These are phyloP conservation scores for Ochropacha duplaris DNA, from an alignment of 2,888 invertebrate genomes.

Conservation along the genomic window DNA sequence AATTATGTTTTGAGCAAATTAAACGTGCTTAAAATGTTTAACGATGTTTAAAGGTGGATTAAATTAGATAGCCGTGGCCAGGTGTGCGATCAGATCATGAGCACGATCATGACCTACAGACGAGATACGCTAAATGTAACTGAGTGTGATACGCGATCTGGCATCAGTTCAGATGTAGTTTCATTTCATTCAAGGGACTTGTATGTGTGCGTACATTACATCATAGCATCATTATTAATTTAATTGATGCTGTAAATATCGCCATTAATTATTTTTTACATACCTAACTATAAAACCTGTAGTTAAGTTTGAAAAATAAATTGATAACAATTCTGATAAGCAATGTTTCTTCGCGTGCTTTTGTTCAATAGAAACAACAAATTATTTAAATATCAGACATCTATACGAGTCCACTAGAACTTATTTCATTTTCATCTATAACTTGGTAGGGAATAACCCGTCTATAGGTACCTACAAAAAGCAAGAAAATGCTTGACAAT, in stretches of 20 bases:
- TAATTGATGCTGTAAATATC: neutral
- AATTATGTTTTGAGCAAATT: conserved; percentile 19
- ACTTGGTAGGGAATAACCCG: too few species aligned
- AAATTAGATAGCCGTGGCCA: conserved; percentile 33
- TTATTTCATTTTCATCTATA: too few species aligned
- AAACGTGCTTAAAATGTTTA: conserved; percentile 10
- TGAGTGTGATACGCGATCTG: conserved; percentile 59
- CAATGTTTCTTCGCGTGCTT: neutral
- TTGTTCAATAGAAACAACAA: neutral
- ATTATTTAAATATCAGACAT: neutral
- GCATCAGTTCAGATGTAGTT: conserved; percentile 63
- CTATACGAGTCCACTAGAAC: too few species aligned
- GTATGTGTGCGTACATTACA: conserved; percentile 39
- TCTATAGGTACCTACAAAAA: too few species aligned
- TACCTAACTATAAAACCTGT: neutral
- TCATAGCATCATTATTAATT: conserved; percentile 12
- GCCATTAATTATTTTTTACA: too few species aligned
- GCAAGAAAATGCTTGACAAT: too few species aligned
- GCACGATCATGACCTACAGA: conserved; percentile 72
- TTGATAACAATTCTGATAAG: neutral
- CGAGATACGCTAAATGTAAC: conserved; percentile 54
- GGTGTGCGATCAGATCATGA: conserved; percentile 41
- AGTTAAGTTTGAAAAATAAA: neutral
- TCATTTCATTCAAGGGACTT: conserved; percentile 70
- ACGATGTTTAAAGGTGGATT: conserved; percentile 14